These are phyloP conservation scores for Latrodectus geometricus DNA, from an alignment of 1,140 invertebrate species.

Conservation along the genomic window DNA sequence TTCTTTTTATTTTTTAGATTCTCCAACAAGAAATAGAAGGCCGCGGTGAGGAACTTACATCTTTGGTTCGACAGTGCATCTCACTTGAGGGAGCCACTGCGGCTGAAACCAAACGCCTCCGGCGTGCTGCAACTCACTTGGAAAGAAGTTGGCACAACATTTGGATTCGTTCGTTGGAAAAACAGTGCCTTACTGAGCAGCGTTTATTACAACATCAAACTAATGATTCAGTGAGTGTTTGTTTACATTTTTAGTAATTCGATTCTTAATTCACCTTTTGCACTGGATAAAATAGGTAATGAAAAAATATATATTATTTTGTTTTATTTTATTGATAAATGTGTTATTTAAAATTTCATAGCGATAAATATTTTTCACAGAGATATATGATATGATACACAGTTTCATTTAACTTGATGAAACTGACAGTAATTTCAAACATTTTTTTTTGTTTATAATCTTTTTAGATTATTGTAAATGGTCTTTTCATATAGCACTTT, in stretches of 20 bases:
- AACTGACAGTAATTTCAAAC: no score
- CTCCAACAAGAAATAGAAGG: slow-evolving; percentile 52
- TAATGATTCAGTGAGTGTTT: slow-evolving; percentile 42
- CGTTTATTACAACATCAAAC: slow-evolving; percentile 7
- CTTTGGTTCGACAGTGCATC: slow-evolving; percentile 21
- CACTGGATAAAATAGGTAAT: no score
- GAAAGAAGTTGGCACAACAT: slow-evolving; percentile 53
- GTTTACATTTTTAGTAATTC: background rate
- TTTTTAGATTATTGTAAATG: no score
- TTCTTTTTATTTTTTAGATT: background rate
- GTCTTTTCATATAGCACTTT: no score
- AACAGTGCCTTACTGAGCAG: slow-evolving; percentile 50
- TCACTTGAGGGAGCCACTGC: slow-evolving; percentile 39
- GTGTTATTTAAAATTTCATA: no score
- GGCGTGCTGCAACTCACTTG: slow-evolving; percentile 24
- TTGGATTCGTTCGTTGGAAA: slow-evolving; percentile 51
- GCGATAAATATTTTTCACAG: no score
- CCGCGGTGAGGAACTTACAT: slow-evolving; percentile 41
- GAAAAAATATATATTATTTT: no score
- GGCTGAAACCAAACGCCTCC: slow-evolving; percentile 9
- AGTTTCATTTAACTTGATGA: no score
- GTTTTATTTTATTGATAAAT: no score
- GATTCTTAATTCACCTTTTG: no score
- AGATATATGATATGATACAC: no score
- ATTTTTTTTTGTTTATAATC: no score